Evolutionary conservation across 2,113 vertebrate species (phyloP), one percentile per base, ranked within the genome.

Genomic region (Nycticryphes semicollaris): DNA sequence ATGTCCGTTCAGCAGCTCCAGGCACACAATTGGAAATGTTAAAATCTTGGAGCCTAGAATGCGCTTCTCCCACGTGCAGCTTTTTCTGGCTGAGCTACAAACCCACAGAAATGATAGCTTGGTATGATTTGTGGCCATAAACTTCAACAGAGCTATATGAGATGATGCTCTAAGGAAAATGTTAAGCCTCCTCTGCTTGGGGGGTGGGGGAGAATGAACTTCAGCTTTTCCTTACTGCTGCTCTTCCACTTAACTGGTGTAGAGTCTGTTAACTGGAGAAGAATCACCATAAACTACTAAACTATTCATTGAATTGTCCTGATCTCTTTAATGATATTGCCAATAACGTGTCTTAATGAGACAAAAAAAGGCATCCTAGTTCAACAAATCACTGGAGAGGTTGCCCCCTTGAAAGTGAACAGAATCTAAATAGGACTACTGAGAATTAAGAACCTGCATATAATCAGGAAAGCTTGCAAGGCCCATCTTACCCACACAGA

Each of bases 51-150:
- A 89, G 53, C 72, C 41, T 57, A 84, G 63, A 89, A 87, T 39
- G 11, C 93, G 69, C 47, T 87, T 96, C 78, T 93, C 85, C 78
- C 78, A 95, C 76, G 33, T 28, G 47, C 67, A 96, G 67, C 78
- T 91, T 95, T 96, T 96, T 80, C 78, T 96, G 90, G 95, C 84
- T 80, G 47, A 93, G 75, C 24, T 91, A 86, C 82, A 96, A 95
- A 80, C 82, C 78, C 92, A 79, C 92, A 87, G 78, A 89, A 93
- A 88, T 48, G 30, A 95, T 73, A 73, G 37, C 47, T 77, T 90
- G 63, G 45, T 80, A 77, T 77, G 74, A 96, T 95, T 87, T 95
- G 84, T 80, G 78, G 85, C 62, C 85, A 66, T 67, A 95, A 85
- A 87, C 30, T 89, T 94, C 75, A 94, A 93, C 62, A 87, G 68